Percentiles rank a stretch among this genome's conserved stretches.
phyloP scores from a whole-genome alignment of 2,888 invertebrate genomes.

The Dynastes tityus region DNA sequence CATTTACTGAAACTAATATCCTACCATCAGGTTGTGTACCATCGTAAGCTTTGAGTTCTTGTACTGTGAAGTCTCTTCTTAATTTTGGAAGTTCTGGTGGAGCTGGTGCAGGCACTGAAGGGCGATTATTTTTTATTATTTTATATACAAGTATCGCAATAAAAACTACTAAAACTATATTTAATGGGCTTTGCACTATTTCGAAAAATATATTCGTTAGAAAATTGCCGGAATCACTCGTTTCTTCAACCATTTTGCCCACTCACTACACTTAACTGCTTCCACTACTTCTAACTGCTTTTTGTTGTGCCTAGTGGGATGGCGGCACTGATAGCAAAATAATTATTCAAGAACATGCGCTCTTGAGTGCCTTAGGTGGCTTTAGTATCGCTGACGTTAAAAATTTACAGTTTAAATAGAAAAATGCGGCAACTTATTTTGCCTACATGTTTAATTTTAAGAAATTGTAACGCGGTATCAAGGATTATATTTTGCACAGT shows the following conservation, averaged over 20 bases:
- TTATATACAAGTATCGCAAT: constrained; percentile 84
- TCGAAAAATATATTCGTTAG: constrained; percentile 73
- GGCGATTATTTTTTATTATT: constrained; percentile 77
- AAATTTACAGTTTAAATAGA: not conserved
- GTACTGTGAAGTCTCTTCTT: constrained; percentile 91
- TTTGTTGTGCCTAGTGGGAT: constrained; percentile 21
- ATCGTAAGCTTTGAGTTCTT: constrained; percentile 89
- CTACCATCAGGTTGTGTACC: constrained; percentile 90
- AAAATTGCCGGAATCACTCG: constrained; percentile 61
- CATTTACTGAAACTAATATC: constrained; percentile 93
- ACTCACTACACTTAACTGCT: constrained; percentile 14
- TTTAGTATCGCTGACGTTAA: constrained; percentile 3
- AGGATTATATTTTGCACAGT: not conserved
- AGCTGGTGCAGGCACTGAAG: constrained; percentile 67
- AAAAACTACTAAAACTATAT: constrained; percentile 78
- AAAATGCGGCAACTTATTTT: constrained; percentile 33
- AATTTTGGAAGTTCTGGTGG: constrained; percentile 84
- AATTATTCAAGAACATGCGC: constrained; percentile 34
- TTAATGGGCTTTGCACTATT: constrained; percentile 81
- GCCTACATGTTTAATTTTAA: constrained; percentile 10
- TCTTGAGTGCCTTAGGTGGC: not conserved
- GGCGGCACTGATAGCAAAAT: constrained; percentile 38
- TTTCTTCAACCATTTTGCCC: constrained; percentile 66
- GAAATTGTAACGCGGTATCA: not conserved
- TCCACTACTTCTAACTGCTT: constrained; percentile 29